phyloP scores from a whole-genome alignment of 2,888 invertebrate genomes.

The Acronicta psi region DNA sequence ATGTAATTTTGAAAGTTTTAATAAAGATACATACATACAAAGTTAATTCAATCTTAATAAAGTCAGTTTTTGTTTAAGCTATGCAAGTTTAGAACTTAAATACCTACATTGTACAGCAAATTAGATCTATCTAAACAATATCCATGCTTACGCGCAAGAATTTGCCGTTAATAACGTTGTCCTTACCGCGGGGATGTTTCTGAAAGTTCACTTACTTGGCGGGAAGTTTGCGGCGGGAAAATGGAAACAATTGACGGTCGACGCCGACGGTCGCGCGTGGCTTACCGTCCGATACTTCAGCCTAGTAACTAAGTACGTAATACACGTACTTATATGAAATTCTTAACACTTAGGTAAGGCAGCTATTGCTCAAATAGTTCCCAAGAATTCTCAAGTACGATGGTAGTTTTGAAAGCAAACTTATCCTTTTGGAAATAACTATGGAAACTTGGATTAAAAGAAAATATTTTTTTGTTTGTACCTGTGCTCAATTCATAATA shows the following conservation, averaged over 20 bases:
- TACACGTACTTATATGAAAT: constrained; percentile 35
- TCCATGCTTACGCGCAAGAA: constrained; percentile 27
- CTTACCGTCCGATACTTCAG: constrained; percentile 47
- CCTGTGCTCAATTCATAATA: too few species aligned
- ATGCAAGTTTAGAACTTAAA: too few species aligned
- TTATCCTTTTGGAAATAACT: not conserved
- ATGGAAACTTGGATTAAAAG: too few species aligned
- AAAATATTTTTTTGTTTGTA: too few species aligned
- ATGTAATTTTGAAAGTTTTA: too few species aligned
- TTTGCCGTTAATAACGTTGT: constrained; percentile 43
- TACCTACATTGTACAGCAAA: constrained; percentile 6
- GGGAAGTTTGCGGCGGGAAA: constrained; percentile 71
- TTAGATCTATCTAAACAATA: constrained; percentile 18
- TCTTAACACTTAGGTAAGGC: constrained; percentile 31
- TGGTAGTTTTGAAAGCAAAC: constrained; percentile 4
- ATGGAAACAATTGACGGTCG: constrained; percentile 68
- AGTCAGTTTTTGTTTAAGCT: too few species aligned
- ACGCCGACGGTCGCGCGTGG: constrained; percentile 41
- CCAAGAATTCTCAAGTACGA: constrained; percentile 8
- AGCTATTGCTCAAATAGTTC: constrained; percentile 20
- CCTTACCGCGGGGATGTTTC: constrained; percentile 46
- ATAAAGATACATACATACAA: too few species aligned
- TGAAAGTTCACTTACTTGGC: constrained; percentile 63
- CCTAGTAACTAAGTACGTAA: constrained; percentile 24
- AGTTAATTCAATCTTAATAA: too few species aligned